These are phyloP conservation scores for Pogona vitticeps DNA, from an alignment of 2,113 vertebrate genomes.

Conservation along the genomic window DNA sequence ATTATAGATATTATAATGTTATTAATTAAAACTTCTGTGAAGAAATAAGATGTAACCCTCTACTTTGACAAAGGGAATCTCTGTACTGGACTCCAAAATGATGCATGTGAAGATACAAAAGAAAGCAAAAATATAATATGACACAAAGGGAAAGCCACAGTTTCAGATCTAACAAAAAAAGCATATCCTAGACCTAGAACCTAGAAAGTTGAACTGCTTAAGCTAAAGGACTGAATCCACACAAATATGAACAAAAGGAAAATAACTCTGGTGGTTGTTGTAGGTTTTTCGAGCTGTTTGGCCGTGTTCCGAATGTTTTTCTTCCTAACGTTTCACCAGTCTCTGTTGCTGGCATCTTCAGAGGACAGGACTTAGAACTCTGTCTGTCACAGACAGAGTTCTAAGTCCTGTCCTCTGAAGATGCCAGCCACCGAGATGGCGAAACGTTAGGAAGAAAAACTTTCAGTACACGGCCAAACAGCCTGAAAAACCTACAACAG, in stretches of 20 bases:
- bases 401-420: too few relatives aligned
- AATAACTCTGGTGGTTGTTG: background rate
- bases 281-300: too few relatives aligned
- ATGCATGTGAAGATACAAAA: background rate
- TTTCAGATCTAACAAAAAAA: background rate
- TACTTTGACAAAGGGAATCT: background rate
- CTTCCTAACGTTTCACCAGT: too few relatives aligned
- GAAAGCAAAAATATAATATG: background rate
- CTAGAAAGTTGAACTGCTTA: background rate
- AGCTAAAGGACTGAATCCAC: background rate
- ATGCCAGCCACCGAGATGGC: too few relatives aligned
- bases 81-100: background rate
- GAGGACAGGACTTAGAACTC: too few relatives aligned
- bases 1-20: background rate
- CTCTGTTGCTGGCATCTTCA: too few relatives aligned
- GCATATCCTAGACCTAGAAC: background rate
- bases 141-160: background rate
- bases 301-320: too few relatives aligned
- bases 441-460: too few relatives aligned
- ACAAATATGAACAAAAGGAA: background rate
- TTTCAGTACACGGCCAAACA: too few relatives aligned
- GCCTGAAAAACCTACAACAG: too few relatives aligned
- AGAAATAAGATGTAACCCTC: background rate
- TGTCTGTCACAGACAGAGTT: too few relatives aligned
- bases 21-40: background rate